Conservation (phyloP, 2,888 invertebrate genomes). For the Catocala fraxini region DNA sequence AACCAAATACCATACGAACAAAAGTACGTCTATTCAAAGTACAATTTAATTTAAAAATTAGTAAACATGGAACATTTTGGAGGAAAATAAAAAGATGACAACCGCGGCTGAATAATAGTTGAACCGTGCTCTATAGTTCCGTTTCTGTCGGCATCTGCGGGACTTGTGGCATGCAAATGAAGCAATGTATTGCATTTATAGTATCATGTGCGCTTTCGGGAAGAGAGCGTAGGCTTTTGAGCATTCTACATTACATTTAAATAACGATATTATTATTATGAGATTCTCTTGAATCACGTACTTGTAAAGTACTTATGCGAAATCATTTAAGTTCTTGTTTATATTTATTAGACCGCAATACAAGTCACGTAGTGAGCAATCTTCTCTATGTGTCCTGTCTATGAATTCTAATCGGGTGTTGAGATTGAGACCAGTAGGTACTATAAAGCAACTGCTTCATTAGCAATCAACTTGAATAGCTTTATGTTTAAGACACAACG, state of each 20-base stretch:
- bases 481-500: too few species aligned
- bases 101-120: constrained; percentile 56
- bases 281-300: neutral
- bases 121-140: constrained; percentile 58
- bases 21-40: neutral
- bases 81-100: constrained; percentile 56
- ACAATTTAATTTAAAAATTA: constrained; percentile 5
- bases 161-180: constrained; percentile 63
- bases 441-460: too few species aligned
- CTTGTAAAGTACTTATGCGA: too few species aligned
- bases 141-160: constrained; percentile 39
- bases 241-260: constrained; percentile 8
- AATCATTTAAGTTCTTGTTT: too few species aligned
- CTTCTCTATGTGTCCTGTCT: too few species aligned
- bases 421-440: too few species aligned
- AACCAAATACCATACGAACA: too few species aligned
- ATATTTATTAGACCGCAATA: too few species aligned
- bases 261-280: neutral
- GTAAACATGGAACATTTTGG: constrained; percentile 19
- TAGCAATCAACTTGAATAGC: too few species aligned
- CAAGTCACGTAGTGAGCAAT: too few species aligned
- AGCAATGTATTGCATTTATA: constrained; percentile 63
- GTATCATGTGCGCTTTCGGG: constrained; percentile 22
- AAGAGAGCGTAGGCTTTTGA: constrained; percentile 3
- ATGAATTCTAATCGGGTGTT: too few species aligned